A percentile compares a stretch with the other conserved stretches of the same genome.
Conservation (phyloP, 2,888 invertebrate species). For the Epiperipatus broadwayi region DNA sequence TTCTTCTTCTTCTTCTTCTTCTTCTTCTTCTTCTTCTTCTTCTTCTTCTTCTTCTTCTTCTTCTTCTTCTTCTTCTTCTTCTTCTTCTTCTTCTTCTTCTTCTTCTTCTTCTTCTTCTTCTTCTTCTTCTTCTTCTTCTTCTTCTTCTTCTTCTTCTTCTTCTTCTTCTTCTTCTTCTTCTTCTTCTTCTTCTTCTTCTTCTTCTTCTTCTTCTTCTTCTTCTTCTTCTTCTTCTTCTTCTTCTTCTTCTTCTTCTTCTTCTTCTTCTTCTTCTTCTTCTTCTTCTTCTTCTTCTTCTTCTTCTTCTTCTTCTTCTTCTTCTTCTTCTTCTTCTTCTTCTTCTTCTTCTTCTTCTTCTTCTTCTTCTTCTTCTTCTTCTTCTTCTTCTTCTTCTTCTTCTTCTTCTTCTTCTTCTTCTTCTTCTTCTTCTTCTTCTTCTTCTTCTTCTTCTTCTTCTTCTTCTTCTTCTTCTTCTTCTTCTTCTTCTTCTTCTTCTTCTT, state of each 20-base stretch:
- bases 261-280: conserved; percentile 5
- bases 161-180: conserved; percentile 3
- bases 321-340: conserved; percentile 5
- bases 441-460: conserved; percentile 5
- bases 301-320: conserved; percentile 1
- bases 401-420: conserved; percentile 3
- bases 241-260: conserved; percentile 1
- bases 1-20: conserved; percentile 1
- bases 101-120: conserved; percentile 3
- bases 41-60: conserved; percentile 3
- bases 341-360: conserved; percentile 3
- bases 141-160: conserved; percentile 5
- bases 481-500: conserved; percentile 1
- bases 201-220: conserved; percentile 3
- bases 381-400: conserved; percentile 5
- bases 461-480: conserved; percentile 3
- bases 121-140: conserved; percentile 1
- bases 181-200: conserved; percentile 5
- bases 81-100: conserved; percentile 5
- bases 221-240: conserved; percentile 3
- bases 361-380: conserved; percentile 1
- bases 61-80: conserved; percentile 1
- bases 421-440: conserved; percentile 1
- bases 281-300: conserved; percentile 3
- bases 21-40: conserved; percentile 5